Conservation (phyloP, 2,797 vertebrate genomes). For the Chloroceryle amazona region DNA sequence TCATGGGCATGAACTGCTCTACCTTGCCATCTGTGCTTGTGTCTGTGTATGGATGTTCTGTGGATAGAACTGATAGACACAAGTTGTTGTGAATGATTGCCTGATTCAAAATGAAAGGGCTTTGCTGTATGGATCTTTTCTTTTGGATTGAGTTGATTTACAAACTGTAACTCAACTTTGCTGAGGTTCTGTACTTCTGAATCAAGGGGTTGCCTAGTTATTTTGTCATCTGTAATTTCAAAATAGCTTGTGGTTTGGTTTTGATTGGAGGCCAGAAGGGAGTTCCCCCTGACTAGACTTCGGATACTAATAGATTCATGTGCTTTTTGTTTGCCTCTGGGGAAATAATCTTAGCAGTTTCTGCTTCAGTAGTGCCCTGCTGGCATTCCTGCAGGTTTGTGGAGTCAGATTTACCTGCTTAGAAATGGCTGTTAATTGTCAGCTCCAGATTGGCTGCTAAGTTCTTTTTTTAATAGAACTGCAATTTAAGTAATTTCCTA, state of each 20-base stretch:
- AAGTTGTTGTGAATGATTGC: neutral
- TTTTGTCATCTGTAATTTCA: neutral
- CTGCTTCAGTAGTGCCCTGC: neutral
- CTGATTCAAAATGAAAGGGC: neutral
- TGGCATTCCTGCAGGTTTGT: neutral
- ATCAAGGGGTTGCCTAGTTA: neutral
- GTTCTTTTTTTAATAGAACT: neutral
- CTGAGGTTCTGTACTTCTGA: neutral
- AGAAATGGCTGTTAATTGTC: neutral
- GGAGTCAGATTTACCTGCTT: neutral
- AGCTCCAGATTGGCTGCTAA: neutral
- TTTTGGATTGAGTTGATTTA: neutral
- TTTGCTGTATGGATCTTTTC: neutral
- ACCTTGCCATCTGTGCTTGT: neutral
- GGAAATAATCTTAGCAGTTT: neutral
- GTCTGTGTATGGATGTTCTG: neutral
- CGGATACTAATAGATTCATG: neutral
- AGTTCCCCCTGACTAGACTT: neutral
- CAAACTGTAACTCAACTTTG: neutral
- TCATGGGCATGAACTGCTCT: neutral
- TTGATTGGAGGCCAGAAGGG: neutral
- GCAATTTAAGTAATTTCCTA: neutral
- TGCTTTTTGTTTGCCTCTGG: neutral
- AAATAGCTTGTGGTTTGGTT: neutral
- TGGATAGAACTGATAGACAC: neutral